phyloP scores from a whole-genome alignment of 2,888 invertebrate species.

The Coremacera marginata region DNA sequence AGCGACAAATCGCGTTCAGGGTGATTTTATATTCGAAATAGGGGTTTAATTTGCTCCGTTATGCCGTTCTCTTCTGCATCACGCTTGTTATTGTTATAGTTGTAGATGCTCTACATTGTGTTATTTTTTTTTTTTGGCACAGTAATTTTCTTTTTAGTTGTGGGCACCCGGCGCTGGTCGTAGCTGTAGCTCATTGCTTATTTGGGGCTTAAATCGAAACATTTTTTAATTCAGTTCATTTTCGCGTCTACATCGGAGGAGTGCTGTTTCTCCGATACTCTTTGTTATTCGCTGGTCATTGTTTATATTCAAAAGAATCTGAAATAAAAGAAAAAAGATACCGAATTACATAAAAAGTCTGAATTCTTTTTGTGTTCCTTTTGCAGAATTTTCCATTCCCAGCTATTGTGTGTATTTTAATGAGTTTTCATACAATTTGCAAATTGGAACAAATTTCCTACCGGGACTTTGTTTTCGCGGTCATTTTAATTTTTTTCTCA shows the following conservation, averaged over 20 bases:
- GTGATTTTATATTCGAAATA: too few species aligned
- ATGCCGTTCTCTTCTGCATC: too few species aligned
- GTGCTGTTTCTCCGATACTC: neutral
- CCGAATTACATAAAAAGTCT: neutral
- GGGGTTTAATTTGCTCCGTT: too few species aligned
- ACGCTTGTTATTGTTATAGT: neutral
- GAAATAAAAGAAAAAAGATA: neutral
- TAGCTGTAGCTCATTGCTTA: conserved; percentile 3
- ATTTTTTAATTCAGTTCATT: conserved; percentile 20
- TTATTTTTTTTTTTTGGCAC: neutral
- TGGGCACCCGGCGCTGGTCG: neutral
- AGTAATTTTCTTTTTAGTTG: neutral
- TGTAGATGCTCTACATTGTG: neutral
- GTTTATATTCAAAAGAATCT: too few species aligned
- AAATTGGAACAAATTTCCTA: neutral
- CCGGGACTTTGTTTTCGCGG: conserved; percentile 14
- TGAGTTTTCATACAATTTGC: neutral
- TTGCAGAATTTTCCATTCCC: neutral
- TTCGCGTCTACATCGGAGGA: neutral
- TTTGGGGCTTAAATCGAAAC: conserved; percentile 22
- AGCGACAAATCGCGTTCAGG: too few species aligned
- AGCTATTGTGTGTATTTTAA: neutral
- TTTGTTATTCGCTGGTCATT: neutral
- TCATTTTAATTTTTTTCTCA: conserved; percentile 3
- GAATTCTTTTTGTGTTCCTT: neutral